Evolutionary conservation across 2,113 vertebrate genomes (phyloP).

Genomic region (Kobus ellipsiprymnus): DNA sequence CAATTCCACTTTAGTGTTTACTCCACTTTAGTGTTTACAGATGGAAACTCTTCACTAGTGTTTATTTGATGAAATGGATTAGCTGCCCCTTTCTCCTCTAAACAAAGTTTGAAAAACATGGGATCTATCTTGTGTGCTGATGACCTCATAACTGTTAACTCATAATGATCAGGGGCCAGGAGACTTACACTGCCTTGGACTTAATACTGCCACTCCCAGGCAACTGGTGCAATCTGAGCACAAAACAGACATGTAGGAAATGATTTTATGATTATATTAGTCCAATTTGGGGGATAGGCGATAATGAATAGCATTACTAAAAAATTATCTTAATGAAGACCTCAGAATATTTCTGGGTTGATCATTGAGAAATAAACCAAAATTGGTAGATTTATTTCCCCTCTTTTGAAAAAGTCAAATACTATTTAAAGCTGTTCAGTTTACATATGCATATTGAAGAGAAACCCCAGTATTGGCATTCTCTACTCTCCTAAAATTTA

Average conservation of each 20-base stretch:
- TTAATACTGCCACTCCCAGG: not conserved
- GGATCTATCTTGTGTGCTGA: not conserved
- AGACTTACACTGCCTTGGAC: not conserved
- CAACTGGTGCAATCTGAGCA: constrained; percentile 30
- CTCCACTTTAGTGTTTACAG: not conserved
- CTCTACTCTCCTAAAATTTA: constrained; percentile 19
- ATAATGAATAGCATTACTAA: not conserved
- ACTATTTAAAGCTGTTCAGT: not conserved
- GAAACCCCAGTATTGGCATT: constrained; percentile 37
- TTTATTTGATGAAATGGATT: constrained; percentile 2
- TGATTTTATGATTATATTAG: not conserved
- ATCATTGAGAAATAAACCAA: constrained; percentile 15
- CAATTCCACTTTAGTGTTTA: not conserved
- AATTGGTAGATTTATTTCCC: not conserved
- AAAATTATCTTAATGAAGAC: constrained; percentile 1
- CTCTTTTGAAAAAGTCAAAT: not conserved
- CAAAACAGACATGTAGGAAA: not conserved
- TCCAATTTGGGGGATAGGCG: not conserved
- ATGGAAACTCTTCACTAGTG: not conserved
- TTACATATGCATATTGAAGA: constrained; percentile 61
- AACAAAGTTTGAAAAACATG: not conserved
- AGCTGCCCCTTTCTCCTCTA: not conserved
- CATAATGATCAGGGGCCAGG: not conserved
- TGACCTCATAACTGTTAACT: not conserved
- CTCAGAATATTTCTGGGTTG: not conserved